Base-by-base conservation (phyloP, 2,888 invertebrate genomes). In the Portevinia maculata region DNA sequence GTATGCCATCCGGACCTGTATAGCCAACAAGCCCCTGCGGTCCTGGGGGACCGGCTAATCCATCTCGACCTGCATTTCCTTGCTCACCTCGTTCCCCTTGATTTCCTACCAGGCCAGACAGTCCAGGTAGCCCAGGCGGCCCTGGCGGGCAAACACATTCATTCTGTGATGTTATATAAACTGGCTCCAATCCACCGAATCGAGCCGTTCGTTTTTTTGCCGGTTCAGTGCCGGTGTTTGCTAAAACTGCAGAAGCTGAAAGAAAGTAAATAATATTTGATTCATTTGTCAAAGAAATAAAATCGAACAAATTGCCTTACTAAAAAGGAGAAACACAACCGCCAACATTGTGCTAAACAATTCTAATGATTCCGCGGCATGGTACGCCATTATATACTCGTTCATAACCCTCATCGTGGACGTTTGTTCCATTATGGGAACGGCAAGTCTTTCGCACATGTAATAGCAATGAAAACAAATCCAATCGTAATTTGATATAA, bases 71-170 rank as follows among this genome's bases (percentile, higher is more conserved):
- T 0, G 52, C 21, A 21, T 65, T 59, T 13, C 84, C 84, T 15
- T 34, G 48, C 44, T 76, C 69, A 0, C 85, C 85, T 15, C 84
- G 71, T 53, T 55, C 64, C 24, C 84, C 85, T 9, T 64, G 69
- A 2, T 15, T 8, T 17, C 85, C 85, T 6, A 55, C 44, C 1
- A 46, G n/a, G 7, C 85, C 84, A 5, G 46, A 9, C 2, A 48
- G 60, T 5, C 85, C 85, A 7, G 84, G 48, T 15, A 39, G 57
- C 0, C 85, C 85, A 2, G 81, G 84, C 19, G 73, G 84, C 19
- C 84, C 84, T 7, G 84, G 74, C n/a, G 84, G 84, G 41, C 84
- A 84, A 17, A 65, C 24, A 30, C 84, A 84, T 3, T 70, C 59
- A 1, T 57, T 59, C 7, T 52, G 53, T 30, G 44, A 50, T 15